Conservation (phyloP, 2,113 vertebrate species). For the Cisticola juncidis region DNA sequence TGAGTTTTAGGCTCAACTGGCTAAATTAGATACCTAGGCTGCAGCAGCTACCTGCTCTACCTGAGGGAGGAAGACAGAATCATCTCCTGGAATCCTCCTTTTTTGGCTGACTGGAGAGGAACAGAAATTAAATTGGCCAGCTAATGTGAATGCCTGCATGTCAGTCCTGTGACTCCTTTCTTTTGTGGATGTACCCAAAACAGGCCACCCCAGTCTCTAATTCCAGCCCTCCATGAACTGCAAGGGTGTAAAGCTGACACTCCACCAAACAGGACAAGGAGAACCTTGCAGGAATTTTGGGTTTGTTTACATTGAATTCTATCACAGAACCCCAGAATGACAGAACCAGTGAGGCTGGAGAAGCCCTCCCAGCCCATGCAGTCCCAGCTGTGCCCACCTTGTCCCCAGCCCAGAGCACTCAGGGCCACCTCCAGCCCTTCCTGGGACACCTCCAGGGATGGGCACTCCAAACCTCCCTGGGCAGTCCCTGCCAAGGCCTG, state of each 20-base stretch:
- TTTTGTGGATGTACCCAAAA: not conserved
- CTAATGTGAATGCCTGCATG: not conserved
- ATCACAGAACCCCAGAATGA: not conserved
- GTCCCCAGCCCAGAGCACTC: not conserved
- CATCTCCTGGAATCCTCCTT: not conserved
- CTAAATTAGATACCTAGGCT: not conserved
- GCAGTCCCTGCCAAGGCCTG: not conserved
- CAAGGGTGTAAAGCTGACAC: not conserved
- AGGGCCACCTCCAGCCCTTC: not conserved
- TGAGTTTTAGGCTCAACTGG: not conserved
- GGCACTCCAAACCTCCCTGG: not conserved
- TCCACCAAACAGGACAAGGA: not conserved
- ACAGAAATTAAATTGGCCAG: not conserved
- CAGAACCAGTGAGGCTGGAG: accelerated
- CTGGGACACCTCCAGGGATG: not conserved
- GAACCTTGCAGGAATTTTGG: not conserved
- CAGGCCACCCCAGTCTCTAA: not conserved
- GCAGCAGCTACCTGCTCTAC: not conserved
- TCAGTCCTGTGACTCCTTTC: not conserved
- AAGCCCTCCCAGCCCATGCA: accelerated
- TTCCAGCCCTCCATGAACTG: not conserved
- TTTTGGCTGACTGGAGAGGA: not conserved
- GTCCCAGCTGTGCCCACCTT: not conserved
- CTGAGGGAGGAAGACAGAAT: not conserved
- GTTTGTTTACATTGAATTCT: not conserved